Evolutionary conservation across 2,113 vertebrate species (phyloP).

Genomic region (Eulemur macaco): DNA sequence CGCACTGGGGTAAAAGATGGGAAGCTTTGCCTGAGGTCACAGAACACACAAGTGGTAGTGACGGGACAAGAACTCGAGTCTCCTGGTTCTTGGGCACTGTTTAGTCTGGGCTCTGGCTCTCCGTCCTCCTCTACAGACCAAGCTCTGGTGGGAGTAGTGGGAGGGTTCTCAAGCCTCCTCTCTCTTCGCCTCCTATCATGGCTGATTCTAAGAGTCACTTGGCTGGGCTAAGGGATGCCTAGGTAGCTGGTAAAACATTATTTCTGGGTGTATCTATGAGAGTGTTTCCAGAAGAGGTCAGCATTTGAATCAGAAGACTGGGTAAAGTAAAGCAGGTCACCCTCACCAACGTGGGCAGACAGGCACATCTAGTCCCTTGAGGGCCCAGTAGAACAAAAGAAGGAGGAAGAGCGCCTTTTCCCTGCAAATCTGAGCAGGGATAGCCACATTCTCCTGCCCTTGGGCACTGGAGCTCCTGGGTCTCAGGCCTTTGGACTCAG

Average conservation of each 20-base stretch:
- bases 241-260: neutral
- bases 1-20: neutral
- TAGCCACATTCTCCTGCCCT: neutral
- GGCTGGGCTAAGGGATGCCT: neutral
- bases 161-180: neutral
- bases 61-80: neutral
- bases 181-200: neutral
- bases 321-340: no score
- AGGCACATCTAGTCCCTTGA: no score
- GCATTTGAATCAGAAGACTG: neutral
- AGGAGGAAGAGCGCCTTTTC: neutral
- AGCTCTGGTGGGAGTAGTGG: neutral
- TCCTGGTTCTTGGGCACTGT: neutral
- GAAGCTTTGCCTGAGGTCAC: neutral
- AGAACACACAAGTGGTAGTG: neutral
- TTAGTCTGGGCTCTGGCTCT: neutral
- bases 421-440: neutral
- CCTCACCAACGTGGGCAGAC: no score
- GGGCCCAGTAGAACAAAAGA: neutral
- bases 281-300: neutral
- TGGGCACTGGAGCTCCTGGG: neutral
- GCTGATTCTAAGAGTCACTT: no score
- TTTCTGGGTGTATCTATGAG: neutral
- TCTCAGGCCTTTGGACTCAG: neutral
- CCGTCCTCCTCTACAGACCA: neutral